Evolutionary conservation across 1,140 invertebrate genomes (phyloP).

Genomic region (Semibalanus balanoides): DNA sequence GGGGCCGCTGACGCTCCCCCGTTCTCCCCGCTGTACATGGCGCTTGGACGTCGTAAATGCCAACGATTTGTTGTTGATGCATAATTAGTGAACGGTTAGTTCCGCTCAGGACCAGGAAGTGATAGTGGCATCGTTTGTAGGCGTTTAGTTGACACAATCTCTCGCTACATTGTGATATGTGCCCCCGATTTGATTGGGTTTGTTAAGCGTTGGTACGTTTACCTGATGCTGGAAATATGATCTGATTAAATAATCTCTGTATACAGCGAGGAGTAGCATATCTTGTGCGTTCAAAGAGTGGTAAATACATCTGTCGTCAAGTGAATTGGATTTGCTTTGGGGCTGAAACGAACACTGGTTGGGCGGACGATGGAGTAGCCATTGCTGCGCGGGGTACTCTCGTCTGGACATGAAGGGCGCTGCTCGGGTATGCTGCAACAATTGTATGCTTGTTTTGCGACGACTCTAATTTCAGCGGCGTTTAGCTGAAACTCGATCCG

Average conservation of each 20-base stretch:
- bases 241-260: background rate
- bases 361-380: no score
- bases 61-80: background rate
- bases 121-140: background rate
- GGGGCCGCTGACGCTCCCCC: no score
- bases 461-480: no score
- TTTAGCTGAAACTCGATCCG: no score
- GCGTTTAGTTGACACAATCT: background rate
- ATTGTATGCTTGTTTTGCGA: no score
- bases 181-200: background rate
- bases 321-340: background rate
- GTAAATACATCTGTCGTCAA: background rate
- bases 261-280: background rate
- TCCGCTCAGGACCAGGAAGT: background rate
- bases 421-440: no score
- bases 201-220: background rate
- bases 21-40: background rate
- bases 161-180: background rate
- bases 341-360: no score
- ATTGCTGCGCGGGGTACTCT: no score
- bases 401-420: no score
- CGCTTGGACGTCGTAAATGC: background rate
- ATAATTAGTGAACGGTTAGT: background rate
- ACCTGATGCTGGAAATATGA: background rate
- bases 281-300: background rate